A percentile compares a stretch with the other conserved stretches of the same genome.
These are phyloP conservation scores for Microchrysa polita DNA, from an alignment of 2,888 invertebrate species.

Conservation along the genomic window DNA sequence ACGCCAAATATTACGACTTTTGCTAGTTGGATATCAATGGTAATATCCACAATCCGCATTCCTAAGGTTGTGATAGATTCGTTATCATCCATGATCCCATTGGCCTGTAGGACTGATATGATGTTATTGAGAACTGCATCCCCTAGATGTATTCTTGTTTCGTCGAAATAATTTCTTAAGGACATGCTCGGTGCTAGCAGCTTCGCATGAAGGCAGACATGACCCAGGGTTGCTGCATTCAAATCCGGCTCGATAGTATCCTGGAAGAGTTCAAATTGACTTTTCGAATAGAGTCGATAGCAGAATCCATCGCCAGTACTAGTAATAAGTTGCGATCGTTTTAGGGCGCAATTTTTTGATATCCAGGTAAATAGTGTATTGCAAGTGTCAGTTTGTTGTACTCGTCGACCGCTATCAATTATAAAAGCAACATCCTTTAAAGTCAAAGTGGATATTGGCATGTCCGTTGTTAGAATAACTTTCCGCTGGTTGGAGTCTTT, in stretches of 20 bases:
- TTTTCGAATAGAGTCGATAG: constrained; percentile 80
- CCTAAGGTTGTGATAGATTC: constrained; percentile 85
- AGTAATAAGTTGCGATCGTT: constrained; percentile 67
- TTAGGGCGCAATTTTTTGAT: constrained; percentile 82
- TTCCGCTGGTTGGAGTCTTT: constrained; percentile 75
- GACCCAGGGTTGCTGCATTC: constrained; percentile 79
- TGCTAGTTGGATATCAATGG: constrained; percentile 88
- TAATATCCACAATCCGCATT: constrained; percentile 86
- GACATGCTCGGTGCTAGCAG: constrained; percentile 77
- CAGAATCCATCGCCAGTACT: constrained; percentile 69
- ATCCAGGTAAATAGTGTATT: constrained; percentile 82
- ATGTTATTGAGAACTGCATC: constrained; percentile 80
- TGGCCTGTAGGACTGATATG: constrained; percentile 72
- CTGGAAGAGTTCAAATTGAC: constrained; percentile 73
- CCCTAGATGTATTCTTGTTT: constrained; percentile 69
- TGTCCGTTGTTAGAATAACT: constrained; percentile 90
- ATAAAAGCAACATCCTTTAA: constrained; percentile 92
- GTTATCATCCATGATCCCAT: constrained; percentile 85
- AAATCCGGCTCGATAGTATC: constrained; percentile 84
- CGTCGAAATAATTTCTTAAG: constrained; percentile 70
- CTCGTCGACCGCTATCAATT: constrained; percentile 78
- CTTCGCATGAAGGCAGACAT: constrained; percentile 86
- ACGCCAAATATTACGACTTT: constrained; percentile 91
- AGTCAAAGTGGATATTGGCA: constrained; percentile 92
- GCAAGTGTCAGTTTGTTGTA: constrained; percentile 71